Percentiles rank a stretch among this genome's conserved stretches.
Evolutionary conservation across 2,113 vertebrate genomes (phyloP).

Genomic region (Fulica atra): DNA sequence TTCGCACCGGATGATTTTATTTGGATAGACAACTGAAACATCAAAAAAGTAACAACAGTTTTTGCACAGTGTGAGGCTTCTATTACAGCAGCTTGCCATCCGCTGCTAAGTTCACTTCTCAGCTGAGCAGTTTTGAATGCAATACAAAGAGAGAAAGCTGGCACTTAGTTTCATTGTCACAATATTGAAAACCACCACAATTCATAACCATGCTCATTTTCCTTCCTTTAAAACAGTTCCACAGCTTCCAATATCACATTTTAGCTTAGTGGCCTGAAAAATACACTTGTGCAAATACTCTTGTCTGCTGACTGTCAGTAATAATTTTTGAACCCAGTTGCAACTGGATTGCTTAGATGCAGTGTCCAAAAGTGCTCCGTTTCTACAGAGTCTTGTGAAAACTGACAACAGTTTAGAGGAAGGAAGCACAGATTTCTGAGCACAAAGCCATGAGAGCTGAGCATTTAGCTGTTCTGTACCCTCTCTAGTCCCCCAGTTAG

Average conservation of each 20-base stretch:
- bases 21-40: slow-evolving; percentile 65
- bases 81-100: slow-evolving; percentile 49
- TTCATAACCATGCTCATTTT: slow-evolving; percentile 35
- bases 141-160: slow-evolving; percentile 38
- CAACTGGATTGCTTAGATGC: background rate
- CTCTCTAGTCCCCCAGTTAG: too few relatives aligned
- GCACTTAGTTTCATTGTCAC: slow-evolving; percentile 39
- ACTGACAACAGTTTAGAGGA: background rate
- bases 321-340: background rate
- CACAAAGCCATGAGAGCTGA: background rate
- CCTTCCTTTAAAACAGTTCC: slow-evolving; percentile 26
- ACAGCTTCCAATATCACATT: slow-evolving; percentile 9
- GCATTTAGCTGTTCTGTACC: background rate
- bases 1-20: slow-evolving; percentile 44
- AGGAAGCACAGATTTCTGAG: background rate
- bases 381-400: background rate
- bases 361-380: background rate
- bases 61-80: slow-evolving; percentile 54
- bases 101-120: slow-evolving; percentile 34
- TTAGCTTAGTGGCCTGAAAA: slow-evolving; percentile 39
- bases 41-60: slow-evolving; percentile 51
- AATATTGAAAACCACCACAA: slow-evolving; percentile 45
- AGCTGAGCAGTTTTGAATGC: slow-evolving; percentile 50
- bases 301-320: background rate
- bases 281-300: background rate